Evolutionary conservation across 1,140 invertebrate genomes (phyloP).

Genomic region (Cydia pomonella): DNA sequence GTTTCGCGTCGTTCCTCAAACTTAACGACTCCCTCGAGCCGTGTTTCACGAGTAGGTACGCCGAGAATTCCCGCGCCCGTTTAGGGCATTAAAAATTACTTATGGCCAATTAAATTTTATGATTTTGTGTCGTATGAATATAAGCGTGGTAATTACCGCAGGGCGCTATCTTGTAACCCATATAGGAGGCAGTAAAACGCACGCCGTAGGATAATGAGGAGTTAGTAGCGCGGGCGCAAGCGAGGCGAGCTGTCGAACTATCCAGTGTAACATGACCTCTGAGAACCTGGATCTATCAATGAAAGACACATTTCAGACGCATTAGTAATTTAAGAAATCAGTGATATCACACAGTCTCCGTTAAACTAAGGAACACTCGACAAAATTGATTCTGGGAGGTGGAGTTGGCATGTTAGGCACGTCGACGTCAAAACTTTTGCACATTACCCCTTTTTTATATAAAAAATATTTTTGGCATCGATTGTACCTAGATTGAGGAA

Average conservation of each 20-base stretch:
- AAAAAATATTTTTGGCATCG: too few relatives aligned
- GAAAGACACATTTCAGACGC: too few relatives aligned
- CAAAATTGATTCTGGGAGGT: too few relatives aligned
- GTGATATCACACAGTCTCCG: too few relatives aligned
- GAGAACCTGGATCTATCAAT: too few relatives aligned
- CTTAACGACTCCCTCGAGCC: background rate
- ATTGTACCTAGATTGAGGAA: too few relatives aligned
- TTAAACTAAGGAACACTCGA: too few relatives aligned
- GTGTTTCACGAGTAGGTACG: background rate
- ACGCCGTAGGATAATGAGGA: background rate
- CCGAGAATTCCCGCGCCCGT: background rate
- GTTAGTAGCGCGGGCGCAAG: background rate
- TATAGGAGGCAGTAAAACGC: background rate
- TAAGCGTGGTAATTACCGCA: background rate
- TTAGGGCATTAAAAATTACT: constrained; percentile 8
- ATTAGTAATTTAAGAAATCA: too few relatives aligned
- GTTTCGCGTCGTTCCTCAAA: background rate
- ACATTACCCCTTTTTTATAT: too few relatives aligned
- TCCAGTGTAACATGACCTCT: background rate
- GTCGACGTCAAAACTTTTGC: too few relatives aligned
- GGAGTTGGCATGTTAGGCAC: too few relatives aligned
- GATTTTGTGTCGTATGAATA: background rate
- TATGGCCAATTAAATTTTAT: constrained; percentile 28
- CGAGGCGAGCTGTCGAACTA: background rate
- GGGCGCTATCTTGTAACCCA: background rate